These are phyloP conservation scores for Dasysyrphus albostriatus DNA, from an alignment of 2,888 invertebrate species.

Conservation along the genomic window DNA sequence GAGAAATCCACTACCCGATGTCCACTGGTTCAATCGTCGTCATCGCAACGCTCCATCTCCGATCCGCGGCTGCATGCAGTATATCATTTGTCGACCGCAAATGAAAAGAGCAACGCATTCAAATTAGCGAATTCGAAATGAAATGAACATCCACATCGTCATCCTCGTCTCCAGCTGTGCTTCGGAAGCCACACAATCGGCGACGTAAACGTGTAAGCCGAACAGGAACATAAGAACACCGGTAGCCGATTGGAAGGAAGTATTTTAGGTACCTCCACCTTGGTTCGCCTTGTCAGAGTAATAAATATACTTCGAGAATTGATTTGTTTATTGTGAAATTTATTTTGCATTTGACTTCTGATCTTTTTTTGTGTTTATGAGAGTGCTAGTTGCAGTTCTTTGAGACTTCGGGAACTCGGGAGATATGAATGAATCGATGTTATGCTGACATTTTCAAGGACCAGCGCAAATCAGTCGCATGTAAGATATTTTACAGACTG, in stretches of 20 bases:
- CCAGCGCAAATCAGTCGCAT: slow-evolving; percentile 69
- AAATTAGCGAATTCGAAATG: slow-evolving; percentile 75
- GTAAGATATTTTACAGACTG: slow-evolving; percentile 70
- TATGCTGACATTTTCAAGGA: slow-evolving; percentile 44
- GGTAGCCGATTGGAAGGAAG: slow-evolving; percentile 74
- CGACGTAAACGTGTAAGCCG: slow-evolving; percentile 31
- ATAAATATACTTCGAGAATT: slow-evolving; percentile 75
- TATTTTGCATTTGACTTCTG: slow-evolving; percentile 72
- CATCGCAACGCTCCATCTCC: slow-evolving; percentile 49
- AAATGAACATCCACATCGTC: slow-evolving; percentile 59
- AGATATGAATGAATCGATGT: slow-evolving; percentile 24
- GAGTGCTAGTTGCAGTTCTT: slow-evolving; percentile 20
- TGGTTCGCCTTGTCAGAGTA: slow-evolving; percentile 63
- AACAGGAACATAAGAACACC: slow-evolving; percentile 69
- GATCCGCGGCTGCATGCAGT: slow-evolving; percentile 50
- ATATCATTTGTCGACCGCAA: slow-evolving; percentile 76
- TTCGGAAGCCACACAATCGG: slow-evolving; percentile 68
- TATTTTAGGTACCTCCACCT: slow-evolving; percentile 34
- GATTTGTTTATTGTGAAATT: slow-evolving; percentile 76
- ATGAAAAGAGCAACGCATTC: slow-evolving; percentile 76
- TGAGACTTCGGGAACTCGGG: background rate
- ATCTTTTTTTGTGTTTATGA: slow-evolving; percentile 7
- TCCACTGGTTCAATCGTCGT: background rate
- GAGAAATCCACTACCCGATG: slow-evolving; percentile 31
- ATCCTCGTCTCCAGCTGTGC: slow-evolving; percentile 69